Evolutionary conservation across 2,113 vertebrate species (phyloP).

Genomic region (Pteronura brasiliensis): DNA sequence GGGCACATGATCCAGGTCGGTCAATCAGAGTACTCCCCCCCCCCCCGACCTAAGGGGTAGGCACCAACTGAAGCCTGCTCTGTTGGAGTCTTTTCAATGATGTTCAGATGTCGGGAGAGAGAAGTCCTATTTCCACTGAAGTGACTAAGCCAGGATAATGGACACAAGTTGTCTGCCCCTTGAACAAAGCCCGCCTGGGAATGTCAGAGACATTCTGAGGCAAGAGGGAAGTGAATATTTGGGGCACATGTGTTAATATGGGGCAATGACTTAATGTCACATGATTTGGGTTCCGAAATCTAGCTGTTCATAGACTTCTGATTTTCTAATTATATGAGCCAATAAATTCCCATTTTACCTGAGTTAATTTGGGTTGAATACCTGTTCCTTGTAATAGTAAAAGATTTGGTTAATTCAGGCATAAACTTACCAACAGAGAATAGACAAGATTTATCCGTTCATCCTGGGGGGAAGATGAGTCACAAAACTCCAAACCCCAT

Average conservation of each 20-base stretch:
- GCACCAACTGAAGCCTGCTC: neutral
- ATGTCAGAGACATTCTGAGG: neutral
- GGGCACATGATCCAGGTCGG: neutral
- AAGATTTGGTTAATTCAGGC: constrained; percentile 1
- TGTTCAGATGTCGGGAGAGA: neutral
- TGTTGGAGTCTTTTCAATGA: neutral
- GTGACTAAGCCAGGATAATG: neutral
- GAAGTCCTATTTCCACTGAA: neutral
- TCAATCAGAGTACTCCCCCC: neutral
- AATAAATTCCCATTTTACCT: neutral
- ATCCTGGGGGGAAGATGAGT: neutral
- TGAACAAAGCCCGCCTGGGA: neutral
- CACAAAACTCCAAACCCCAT: neutral
- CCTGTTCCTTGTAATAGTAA: neutral
- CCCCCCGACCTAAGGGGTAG: neutral
- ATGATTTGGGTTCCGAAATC: neutral
- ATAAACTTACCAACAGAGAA: neutral
- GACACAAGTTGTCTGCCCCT: neutral
- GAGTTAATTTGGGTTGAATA: constrained; percentile 4
- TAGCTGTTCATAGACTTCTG: neutral
- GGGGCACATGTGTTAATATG: neutral
- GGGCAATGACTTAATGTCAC: neutral
- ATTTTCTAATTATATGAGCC: constrained; percentile 5
- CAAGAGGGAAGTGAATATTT: neutral
- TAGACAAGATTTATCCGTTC: neutral